phyloP scores from a whole-genome alignment of 1,140 invertebrate genomes.

The Neotoxoptera formosana region DNA sequence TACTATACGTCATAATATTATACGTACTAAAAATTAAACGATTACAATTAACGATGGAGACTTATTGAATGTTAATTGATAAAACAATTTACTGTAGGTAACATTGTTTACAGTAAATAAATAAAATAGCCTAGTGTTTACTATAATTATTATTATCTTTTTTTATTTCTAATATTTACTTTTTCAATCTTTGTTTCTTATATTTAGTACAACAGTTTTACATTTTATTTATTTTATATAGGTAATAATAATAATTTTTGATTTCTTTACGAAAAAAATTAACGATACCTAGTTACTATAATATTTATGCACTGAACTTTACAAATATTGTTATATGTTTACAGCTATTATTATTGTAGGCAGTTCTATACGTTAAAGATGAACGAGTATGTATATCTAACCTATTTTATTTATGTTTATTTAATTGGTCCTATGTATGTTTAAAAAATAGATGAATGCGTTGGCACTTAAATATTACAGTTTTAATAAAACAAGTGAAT shows the following conservation, averaged over 20 bases:
- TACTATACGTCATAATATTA: not conserved
- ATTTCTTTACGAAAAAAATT: too few relatives aligned
- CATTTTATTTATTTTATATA: too few relatives aligned
- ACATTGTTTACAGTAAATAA: not conserved
- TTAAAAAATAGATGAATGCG: not conserved
- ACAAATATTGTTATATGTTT: not conserved
- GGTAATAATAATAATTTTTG: too few relatives aligned
- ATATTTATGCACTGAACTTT: not conserved
- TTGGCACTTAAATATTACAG: not conserved
- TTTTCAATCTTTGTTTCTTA: not conserved
- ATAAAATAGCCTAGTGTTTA: not conserved
- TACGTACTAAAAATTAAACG: not conserved
- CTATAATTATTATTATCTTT: not conserved
- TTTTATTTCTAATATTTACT: not conserved
- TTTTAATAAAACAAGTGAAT: not conserved
- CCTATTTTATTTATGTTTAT: not conserved
- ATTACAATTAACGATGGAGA: not conserved
- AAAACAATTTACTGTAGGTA: not conserved
- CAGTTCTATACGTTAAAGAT: not conserved
- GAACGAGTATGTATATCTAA: not conserved
- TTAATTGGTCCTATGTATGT: not conserved
- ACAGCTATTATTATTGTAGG: too few relatives aligned
- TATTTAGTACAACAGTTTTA: not conserved
- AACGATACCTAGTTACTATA: not conserved
- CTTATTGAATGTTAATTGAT: not conserved